phyloP scores from a whole-genome alignment of 2,113 vertebrate genomes.

The Chionis minor region DNA sequence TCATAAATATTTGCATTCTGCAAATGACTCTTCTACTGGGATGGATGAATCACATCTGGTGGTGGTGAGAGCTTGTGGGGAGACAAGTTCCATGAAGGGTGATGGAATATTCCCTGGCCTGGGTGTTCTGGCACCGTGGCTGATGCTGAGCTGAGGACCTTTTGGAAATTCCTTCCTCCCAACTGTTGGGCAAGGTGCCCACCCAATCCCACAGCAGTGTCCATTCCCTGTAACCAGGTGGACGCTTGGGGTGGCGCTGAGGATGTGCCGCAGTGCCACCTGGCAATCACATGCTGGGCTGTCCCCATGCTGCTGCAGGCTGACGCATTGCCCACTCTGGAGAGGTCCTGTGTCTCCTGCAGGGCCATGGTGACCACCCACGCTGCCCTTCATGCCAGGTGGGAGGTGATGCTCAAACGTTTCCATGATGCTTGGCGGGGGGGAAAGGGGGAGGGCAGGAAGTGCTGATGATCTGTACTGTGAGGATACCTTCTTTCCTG shows the following conservation, averaged over 20 bases:
- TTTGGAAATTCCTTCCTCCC: background rate
- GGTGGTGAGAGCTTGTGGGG: background rate
- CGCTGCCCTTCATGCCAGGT: background rate
- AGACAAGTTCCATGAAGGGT: background rate
- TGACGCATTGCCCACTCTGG: rapidly evolving
- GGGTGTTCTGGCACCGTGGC: background rate
- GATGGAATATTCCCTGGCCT: background rate
- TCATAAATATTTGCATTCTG: background rate
- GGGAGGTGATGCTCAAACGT: background rate
- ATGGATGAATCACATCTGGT: background rate
- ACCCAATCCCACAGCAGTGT: background rate
- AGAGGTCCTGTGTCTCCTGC: rapidly evolving
- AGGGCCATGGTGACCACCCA: rapidly evolving
- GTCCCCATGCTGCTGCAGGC: background rate
- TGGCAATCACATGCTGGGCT: background rate
- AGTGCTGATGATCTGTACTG: background rate
- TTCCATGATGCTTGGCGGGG: background rate
- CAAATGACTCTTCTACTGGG: background rate
- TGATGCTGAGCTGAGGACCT: background rate
- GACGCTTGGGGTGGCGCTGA: background rate
- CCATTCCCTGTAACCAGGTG: background rate
- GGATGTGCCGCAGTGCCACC: background rate
- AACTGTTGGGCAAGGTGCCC: background rate
- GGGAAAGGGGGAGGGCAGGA: rapidly evolving
- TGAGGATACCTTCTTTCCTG: background rate